Evolutionary conservation across 1,140 invertebrate species (phyloP).

Genomic region (Drosophila novamexicana): DNA sequence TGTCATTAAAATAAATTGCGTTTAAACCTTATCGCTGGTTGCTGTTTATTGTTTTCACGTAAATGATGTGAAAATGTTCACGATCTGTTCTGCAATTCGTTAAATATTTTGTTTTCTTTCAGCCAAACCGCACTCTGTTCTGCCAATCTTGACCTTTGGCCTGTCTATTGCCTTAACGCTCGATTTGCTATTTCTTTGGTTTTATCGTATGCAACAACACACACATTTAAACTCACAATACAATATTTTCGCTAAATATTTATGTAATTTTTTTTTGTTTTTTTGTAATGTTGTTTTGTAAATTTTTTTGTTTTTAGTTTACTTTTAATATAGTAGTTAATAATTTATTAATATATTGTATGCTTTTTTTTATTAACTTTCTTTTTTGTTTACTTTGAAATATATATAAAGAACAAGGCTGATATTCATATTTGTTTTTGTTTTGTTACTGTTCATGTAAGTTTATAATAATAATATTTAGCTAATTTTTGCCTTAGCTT

Average conservation of each 20-base stretch:
- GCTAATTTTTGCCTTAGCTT: conserved; percentile 58
- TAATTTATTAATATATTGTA: conserved; percentile 82
- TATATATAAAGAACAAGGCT: conserved; percentile 83
- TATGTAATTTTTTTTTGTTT: conserved; percentile 55
- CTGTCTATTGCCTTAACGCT: conserved; percentile 47
- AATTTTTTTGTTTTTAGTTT: conserved; percentile 49
- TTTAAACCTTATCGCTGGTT: conserved; percentile 58
- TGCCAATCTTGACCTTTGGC: conserved; percentile 13
- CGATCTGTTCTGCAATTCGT: background rate
- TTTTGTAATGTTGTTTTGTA: background rate
- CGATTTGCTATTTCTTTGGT: conserved; percentile 53
- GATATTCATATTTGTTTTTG: conserved; percentile 71
- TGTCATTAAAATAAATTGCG: conserved; percentile 60
- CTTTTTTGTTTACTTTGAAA: conserved; percentile 62
- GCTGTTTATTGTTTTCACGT: conserved; percentile 34
- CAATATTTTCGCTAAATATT: conserved; percentile 83
- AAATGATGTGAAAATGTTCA: conserved; percentile 13
- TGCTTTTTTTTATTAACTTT: conserved; percentile 41
- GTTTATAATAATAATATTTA: conserved; percentile 82
- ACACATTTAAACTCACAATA: conserved; percentile 82
- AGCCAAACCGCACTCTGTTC: conserved; percentile 35
- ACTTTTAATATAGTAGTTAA: conserved; percentile 76
- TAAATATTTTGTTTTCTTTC: conserved; percentile 2
- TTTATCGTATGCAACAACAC: conserved; percentile 73
- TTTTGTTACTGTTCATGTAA: conserved; percentile 65